Conservation (phyloP, 2,113 vertebrate species). For the Engystomops pustulosus region DNA sequence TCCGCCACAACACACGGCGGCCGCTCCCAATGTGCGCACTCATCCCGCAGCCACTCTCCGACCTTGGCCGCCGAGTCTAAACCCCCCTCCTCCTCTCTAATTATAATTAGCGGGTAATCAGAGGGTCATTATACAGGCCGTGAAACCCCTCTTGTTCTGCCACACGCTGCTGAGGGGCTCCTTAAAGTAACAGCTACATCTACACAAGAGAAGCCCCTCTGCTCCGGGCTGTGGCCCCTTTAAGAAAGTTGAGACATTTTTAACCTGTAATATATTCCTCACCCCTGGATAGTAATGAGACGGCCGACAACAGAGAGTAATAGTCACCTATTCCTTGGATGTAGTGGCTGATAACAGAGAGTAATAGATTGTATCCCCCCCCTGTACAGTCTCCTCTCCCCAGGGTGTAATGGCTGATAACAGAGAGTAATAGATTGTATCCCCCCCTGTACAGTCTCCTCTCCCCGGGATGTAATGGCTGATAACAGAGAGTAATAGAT, state of each 20-base stretch:
- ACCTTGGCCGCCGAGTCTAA: slow-evolving; percentile 33
- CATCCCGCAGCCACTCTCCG: slow-evolving; percentile 14
- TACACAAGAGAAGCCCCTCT: neutral
- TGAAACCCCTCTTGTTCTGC: slow-evolving; percentile 57
- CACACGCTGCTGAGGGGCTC: neutral
- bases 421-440: no score
- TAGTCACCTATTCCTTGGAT: no score
- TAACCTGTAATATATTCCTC: no score
- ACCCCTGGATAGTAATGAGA: no score
- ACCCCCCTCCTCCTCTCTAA: slow-evolving; percentile 50
- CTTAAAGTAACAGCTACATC: neutral
- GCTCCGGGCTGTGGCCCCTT: neutral
- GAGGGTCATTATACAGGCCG: slow-evolving; percentile 47
- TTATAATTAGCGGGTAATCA: slow-evolving; percentile 58
- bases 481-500: no score
- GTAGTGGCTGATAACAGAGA: no score
- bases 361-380: no score
- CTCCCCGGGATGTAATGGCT: no score
- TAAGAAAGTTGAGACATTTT: neutral
- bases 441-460: no score
- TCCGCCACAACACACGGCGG: slow-evolving; percentile 12
- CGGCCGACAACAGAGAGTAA: neutral
- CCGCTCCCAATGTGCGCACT: slow-evolving; percentile 26
- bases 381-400: no score
- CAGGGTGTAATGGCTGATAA: no score